These are phyloP conservation scores for Dromas ardeola DNA, from an alignment of 2,113 vertebrate species.

Conservation along the genomic window DNA sequence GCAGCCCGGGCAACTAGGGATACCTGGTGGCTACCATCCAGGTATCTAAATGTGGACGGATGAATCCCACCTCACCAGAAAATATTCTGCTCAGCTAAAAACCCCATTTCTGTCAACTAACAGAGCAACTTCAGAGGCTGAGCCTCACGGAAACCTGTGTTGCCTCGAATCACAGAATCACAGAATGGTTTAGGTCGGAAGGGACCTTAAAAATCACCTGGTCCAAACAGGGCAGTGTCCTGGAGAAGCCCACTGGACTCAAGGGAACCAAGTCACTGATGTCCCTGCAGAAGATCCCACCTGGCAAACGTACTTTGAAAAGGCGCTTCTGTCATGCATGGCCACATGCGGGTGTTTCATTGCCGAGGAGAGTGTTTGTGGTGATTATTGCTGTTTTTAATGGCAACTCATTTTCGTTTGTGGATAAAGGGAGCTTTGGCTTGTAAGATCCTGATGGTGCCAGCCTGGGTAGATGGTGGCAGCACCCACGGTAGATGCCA, in stretches of 20 bases:
- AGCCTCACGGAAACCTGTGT: not conserved
- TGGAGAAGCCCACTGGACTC: not conserved
- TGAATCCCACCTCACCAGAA: not conserved
- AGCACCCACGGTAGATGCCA: not conserved
- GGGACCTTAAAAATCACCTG: not conserved
- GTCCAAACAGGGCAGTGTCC: not conserved
- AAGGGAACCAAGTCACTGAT: not conserved
- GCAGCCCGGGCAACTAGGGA: not conserved
- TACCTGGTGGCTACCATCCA: not conserved
- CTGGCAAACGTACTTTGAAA: not conserved
- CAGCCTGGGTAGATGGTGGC: rapidly evolving
- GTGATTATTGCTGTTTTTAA: not conserved
- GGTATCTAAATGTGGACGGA: not conserved
- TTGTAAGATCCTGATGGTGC: not conserved
- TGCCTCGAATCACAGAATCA: not conserved
- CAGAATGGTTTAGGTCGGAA: not conserved
- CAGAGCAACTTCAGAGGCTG: not conserved
- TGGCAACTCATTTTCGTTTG: not conserved
- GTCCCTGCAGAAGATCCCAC: not conserved
- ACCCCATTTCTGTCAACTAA: not conserved
- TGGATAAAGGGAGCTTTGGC: not conserved
- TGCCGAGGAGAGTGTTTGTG: not conserved
- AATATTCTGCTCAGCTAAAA: not conserved
- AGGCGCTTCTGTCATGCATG: not conserved
- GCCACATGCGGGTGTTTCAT: not conserved